Conservation (phyloP, 2,888 invertebrate species). For the Lasioglossum leucozonium region DNA sequence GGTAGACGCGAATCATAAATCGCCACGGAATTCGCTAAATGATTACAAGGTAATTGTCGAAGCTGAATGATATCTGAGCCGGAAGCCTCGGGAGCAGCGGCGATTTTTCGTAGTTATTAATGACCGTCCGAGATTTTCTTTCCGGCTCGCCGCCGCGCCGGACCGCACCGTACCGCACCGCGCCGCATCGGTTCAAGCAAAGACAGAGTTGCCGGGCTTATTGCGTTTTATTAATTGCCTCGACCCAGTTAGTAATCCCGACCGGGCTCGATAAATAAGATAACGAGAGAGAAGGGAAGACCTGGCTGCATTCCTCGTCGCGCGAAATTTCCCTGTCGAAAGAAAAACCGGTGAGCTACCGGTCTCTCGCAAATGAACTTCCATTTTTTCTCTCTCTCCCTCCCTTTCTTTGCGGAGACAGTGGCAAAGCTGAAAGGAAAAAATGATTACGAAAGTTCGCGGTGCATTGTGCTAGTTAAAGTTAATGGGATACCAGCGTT, state of each 20-base stretch:
- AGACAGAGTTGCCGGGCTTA: slow-evolving; percentile 61
- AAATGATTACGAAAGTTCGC: slow-evolving; percentile 21
- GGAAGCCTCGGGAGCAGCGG: background rate
- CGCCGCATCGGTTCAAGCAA: slow-evolving; percentile 22
- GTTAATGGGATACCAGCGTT: slow-evolving; percentile 9
- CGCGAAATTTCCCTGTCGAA: background rate
- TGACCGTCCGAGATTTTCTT: slow-evolving; percentile 41
- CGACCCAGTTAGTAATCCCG: slow-evolving; percentile 66
- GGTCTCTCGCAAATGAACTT: background rate
- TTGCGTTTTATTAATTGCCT: slow-evolving; percentile 71
- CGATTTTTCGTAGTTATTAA: slow-evolving; percentile 53
- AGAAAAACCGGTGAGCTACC: background rate
- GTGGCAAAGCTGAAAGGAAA: slow-evolving; percentile 11
- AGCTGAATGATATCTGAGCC: slow-evolving; percentile 5
- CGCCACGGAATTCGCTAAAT: slow-evolving; percentile 41
- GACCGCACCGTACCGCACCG: background rate
- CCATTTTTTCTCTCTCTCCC: slow-evolving; percentile 7
- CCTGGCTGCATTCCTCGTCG: slow-evolving; percentile 14
- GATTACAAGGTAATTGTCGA: slow-evolving; percentile 44
- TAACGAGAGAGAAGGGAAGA: slow-evolving; percentile 45
- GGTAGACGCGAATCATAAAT: slow-evolving; percentile 43
- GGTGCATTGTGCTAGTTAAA: slow-evolving; percentile 22
- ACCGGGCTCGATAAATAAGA: slow-evolving; percentile 54
- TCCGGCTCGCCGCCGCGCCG: background rate
- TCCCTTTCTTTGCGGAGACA: background rate